Base-by-base conservation (phyloP, 2,113 vertebrate genomes). In the Arvicanthis niloticus region DNA sequence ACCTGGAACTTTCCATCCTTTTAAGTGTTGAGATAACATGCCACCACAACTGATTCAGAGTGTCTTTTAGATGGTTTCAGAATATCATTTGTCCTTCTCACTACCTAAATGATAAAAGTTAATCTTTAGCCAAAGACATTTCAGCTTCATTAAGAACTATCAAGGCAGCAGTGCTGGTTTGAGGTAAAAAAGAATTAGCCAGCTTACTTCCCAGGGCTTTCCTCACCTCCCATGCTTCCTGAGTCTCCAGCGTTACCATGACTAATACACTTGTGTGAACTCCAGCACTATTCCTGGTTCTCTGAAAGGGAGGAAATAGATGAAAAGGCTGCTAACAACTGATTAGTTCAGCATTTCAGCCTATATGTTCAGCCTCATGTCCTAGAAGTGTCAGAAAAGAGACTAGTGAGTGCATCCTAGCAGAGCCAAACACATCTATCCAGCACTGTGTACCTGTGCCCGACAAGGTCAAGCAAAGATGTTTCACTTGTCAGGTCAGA, bases 141-240 rank as follows among this genome's bases (percentile, higher is more conserved):
- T 77, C 58, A 75, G 51, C 92, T 84, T 88, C 95, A 94, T 65
- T 78, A 70, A 58, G 60, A 97, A 45, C 56, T 67, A 88, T 84
- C 62, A 5, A 70, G 51, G 34, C 4, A 29, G 31, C 29, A 76
- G 65, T 24, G 3, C 78, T 82, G 31, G 17, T 53, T 82, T 51
- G 16, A 75, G 60, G 48, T 34, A 62, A 82, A 78, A 84, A 62
- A 60, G 75, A 96, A 75, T 90, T 80, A 89, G 85, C 42, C 48
- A 2, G 42, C 80, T 5, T 42, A 26, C 37, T 7, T 67, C 75
- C 7, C 60, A 72, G 72, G 96, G 72, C 93, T 94, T 75, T 60
- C 95, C 82, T 92, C 75, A 29, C 70, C 70, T 91, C 81, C 42
- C 60, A 65, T 65, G 91, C n/a, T 92, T 88, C 91, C 94, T 73